Conservation (phyloP, 2,888 invertebrate species). For the Protula sp. region DNA sequence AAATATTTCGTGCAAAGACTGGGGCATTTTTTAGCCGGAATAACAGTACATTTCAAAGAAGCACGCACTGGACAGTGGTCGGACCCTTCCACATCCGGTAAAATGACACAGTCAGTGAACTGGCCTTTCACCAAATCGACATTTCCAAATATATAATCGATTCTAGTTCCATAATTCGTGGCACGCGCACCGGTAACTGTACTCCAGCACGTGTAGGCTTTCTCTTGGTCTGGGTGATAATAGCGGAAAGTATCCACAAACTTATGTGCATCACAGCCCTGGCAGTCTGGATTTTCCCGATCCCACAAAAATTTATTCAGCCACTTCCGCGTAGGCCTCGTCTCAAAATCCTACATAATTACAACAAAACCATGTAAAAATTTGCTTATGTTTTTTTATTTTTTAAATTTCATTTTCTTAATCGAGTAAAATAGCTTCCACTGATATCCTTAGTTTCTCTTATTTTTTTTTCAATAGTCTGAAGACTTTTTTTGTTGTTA, state of each 20-base stretch:
- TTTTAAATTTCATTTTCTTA: too few species aligned
- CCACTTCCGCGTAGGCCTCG: constrained; percentile 48
- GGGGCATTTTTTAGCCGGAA: constrained; percentile 45
- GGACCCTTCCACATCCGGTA: constrained; percentile 52
- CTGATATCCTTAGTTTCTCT: too few species aligned
- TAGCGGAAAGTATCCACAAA: constrained; percentile 56
- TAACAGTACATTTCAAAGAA: constrained; percentile 30
- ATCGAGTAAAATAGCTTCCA: too few species aligned
- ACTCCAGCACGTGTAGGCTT: constrained; percentile 57
- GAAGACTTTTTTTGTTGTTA: too few species aligned
- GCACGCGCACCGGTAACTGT: constrained; percentile 53
- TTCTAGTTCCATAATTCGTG: constrained; percentile 57
- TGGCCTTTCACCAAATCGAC: constrained; percentile 28
- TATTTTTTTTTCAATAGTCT: too few species aligned
- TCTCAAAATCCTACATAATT: constrained; percentile 33
- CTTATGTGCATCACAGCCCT: constrained; percentile 26
- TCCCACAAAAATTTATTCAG: constrained; percentile 42
- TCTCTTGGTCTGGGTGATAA: constrained; percentile 50
- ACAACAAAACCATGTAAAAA: too few species aligned
- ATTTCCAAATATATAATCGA: constrained; percentile 57
- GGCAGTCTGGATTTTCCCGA: not conserved
- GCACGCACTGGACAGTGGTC: constrained; percentile 58
- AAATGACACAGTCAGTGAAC: constrained; percentile 33
- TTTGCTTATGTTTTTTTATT: too few species aligned
- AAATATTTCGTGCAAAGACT: constrained; percentile 53